A percentile compares a stretch with the other conserved stretches of the same genome.
phyloP scores from a whole-genome alignment of 2,797 vertebrate genomes.

The Neomorphus geoffroyi region DNA sequence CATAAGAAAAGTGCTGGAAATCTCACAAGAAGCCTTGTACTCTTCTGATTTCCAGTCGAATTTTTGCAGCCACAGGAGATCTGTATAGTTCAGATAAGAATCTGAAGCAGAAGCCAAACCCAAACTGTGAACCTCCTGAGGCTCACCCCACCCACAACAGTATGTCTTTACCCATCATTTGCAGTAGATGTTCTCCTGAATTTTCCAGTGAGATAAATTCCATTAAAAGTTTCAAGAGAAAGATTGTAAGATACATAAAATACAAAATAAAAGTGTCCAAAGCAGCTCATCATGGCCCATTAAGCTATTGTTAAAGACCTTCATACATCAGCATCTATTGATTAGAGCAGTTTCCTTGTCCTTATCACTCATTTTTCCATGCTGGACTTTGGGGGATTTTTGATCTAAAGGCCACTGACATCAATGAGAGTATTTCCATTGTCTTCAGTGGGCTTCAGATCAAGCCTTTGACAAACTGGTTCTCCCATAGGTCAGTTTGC shows the following conservation, averaged over 20 bases:
- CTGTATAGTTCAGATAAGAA: constrained; percentile 68
- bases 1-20: constrained; percentile 70
- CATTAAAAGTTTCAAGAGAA: constrained; percentile 60
- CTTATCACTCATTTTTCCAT: constrained; percentile 42
- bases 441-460: constrained; percentile 33
- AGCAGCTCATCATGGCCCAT: constrained; percentile 31
- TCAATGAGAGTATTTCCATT: constrained; percentile 57
- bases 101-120: constrained; percentile 71
- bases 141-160: constrained; percentile 71
- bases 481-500: constrained; percentile 55
- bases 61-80: constrained; percentile 69
- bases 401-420: constrained; percentile 66
- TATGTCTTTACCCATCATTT: constrained; percentile 72
- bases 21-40: constrained; percentile 65
- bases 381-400: constrained; percentile 54
- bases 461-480: constrained; percentile 28
- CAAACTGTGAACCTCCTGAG: constrained; percentile 71
- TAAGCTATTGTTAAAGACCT: constrained; percentile 49
- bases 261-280: constrained; percentile 44
- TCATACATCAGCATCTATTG: constrained; percentile 26
- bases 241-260: constrained; percentile 43
- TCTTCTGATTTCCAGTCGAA: constrained; percentile 68
- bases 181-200: constrained; percentile 69
- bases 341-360: constrained; percentile 51
- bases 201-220: constrained; percentile 64